Evolutionary conservation across 2,888 invertebrate genomes (phyloP).

Genomic region (Andrena chrysosceles): DNA sequence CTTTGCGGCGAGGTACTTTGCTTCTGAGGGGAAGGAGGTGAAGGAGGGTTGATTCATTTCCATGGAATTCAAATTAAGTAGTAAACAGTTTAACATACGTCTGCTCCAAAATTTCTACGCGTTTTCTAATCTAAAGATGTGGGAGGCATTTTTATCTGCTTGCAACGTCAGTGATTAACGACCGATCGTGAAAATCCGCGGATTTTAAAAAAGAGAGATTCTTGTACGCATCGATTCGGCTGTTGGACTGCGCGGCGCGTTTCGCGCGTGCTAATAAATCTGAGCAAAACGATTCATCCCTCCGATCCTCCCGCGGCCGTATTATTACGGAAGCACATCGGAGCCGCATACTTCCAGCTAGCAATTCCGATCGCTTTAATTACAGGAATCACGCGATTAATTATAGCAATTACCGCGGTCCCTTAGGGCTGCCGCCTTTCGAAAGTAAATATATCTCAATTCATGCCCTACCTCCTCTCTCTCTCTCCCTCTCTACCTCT

Average conservation of each 20-base stretch:
- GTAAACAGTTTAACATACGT: too few relatives aligned
- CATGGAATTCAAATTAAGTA: too few relatives aligned
- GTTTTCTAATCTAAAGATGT: too few relatives aligned
- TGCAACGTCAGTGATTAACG: background rate
- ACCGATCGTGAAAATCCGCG: background rate
- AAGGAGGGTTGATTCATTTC: background rate
- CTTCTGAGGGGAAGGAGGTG: background rate
- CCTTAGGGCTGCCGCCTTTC: slow-evolving; percentile 66
- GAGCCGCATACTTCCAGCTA: slow-evolving; percentile 68
- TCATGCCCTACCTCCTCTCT: slow-evolving; percentile 30
- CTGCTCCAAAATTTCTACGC: too few relatives aligned
- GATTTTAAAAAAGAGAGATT: background rate
- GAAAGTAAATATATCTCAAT: slow-evolving; percentile 69
- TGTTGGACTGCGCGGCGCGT: background rate
- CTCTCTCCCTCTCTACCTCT: background rate
- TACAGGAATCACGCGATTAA: slow-evolving; percentile 81
- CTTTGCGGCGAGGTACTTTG: slow-evolving; percentile 8
- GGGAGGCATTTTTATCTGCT: background rate
- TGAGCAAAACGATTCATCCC: slow-evolving; percentile 44
- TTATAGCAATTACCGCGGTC: slow-evolving; percentile 76
- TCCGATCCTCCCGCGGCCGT: slow-evolving; percentile 49
- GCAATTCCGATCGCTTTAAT: slow-evolving; percentile 73
- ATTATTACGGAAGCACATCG: slow-evolving; percentile 65
- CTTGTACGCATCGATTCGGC: background rate
- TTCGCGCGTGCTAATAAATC: slow-evolving; percentile 49